Percentiles rank a stretch among this genome's conserved stretches.
These are phyloP conservation scores for Trachythela sp. DNA, from an alignment of 64 coral and sea anemone species.

Conservation along the genomic window DNA sequence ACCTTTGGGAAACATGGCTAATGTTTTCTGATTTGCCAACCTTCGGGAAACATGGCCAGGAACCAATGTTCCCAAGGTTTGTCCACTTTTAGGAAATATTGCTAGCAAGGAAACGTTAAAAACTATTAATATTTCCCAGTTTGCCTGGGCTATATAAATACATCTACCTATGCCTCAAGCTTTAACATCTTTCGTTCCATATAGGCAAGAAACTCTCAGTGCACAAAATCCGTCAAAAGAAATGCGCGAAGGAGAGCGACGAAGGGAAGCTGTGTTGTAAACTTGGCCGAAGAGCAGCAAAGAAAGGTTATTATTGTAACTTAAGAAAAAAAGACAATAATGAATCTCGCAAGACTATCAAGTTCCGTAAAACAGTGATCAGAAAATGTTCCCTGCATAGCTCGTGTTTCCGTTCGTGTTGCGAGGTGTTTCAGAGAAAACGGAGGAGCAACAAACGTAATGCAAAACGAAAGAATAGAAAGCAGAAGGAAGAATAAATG, in stretches of 20 bases:
- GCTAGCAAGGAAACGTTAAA: too few species aligned
- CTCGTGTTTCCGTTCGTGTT: not conserved
- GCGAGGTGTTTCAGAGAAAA: not conserved
- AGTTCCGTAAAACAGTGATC: not conserved
- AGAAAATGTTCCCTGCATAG: not conserved
- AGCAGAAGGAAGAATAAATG: not conserved
- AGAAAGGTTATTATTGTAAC: conserved; percentile 16
- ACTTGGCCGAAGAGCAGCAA: conserved; percentile 15
- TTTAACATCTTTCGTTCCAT: not conserved
- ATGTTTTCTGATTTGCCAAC: too few species aligned
- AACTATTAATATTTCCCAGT: too few species aligned
- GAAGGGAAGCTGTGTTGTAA: not conserved
- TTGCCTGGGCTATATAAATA: too few species aligned
- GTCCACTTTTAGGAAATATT: too few species aligned
- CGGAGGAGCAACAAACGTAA: not conserved
- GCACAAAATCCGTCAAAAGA: not conserved
- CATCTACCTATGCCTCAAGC: too few species aligned
- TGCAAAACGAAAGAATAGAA: not conserved
- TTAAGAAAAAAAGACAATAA: not conserved
- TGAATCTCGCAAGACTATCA: not conserved
- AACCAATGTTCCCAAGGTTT: too few species aligned
- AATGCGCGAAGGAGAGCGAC: not conserved
- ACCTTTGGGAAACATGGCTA: too few species aligned
- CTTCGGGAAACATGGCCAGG: too few species aligned
- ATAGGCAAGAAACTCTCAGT: not conserved